Conservation (phyloP, 2,888 invertebrate species). For the Harpalus rubripes region DNA sequence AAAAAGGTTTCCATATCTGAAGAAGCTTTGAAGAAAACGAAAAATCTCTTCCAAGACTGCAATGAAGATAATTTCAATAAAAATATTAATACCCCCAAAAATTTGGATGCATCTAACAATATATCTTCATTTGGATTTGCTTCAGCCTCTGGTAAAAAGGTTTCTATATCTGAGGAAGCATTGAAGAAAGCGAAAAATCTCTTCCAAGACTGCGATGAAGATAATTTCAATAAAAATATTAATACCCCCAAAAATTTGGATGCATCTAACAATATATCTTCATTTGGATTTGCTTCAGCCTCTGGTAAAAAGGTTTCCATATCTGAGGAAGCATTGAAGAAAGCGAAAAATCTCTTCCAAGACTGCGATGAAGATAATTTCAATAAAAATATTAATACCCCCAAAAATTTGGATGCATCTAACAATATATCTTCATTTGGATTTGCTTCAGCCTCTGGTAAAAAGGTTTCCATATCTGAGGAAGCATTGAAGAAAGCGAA, state of each 20-base stretch:
- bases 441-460: constrained; percentile 76
- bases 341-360: constrained; percentile 73
- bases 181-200: constrained; percentile 72
- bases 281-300: constrained; percentile 73
- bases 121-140: constrained; percentile 70
- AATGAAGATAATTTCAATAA: constrained; percentile 10
- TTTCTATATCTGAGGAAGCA: constrained; percentile 75
- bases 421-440: constrained; percentile 72
- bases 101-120: no score
- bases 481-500: constrained; percentile 74
- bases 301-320: constrained; percentile 76
- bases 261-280: constrained; percentile 71
- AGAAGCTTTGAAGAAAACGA: constrained; percentile 74
- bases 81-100: constrained; percentile 70
- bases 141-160: constrained; percentile 75
- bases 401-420: constrained; percentile 70
- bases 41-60: constrained; percentile 72
- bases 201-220: constrained; percentile 71
- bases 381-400: neutral
- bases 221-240: neutral
- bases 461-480: constrained; percentile 75
- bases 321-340: constrained; percentile 74
- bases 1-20: constrained; percentile 75
- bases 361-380: constrained; percentile 68
- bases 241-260: neutral